Percentiles rank a stretch among this genome's conserved stretches.
These are phyloP conservation scores for Teleiodes luculella DNA, from an alignment of 2,888 invertebrate genomes.

Conservation along the genomic window DNA sequence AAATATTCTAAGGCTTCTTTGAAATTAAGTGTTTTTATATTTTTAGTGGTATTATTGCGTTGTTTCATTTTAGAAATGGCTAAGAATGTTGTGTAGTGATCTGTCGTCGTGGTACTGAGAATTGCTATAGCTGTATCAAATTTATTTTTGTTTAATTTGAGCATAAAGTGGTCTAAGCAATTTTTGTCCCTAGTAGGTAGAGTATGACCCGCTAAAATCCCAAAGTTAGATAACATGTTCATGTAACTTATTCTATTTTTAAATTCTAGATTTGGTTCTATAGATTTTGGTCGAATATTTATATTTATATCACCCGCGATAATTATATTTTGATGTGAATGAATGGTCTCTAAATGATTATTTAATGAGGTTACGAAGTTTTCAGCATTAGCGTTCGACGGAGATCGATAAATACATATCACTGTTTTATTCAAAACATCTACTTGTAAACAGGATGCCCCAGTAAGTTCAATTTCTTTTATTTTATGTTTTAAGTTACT, in stretches of 20 bases:
- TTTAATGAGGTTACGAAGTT: background rate
- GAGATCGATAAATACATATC: conserved; percentile 1
- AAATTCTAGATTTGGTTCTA: background rate
- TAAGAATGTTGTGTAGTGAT: background rate
- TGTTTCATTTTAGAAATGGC: background rate
- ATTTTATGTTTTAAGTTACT: background rate
- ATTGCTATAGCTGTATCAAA: background rate
- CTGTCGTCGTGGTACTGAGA: background rate
- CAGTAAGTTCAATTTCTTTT: background rate
- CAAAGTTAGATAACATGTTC: background rate
- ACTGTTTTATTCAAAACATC: background rate
- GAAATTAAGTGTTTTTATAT: background rate
- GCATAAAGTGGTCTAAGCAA: conserved; percentile 1
- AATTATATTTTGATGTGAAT: background rate
- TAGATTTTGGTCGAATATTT: background rate
- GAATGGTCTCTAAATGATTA: background rate
- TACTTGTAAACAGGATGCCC: background rate
- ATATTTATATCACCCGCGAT: conserved; percentile 1
- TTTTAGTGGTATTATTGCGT: background rate
- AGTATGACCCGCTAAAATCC: background rate
- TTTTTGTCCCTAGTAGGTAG: background rate
- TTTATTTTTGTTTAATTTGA: conserved; percentile 1
- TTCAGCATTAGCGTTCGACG: background rate
- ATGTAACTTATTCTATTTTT: background rate
- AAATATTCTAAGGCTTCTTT: background rate